Percentiles rank a stretch among this genome's conserved stretches.
Conservation (phyloP, 2,888 invertebrate species). For the Teleiodes luculella region DNA sequence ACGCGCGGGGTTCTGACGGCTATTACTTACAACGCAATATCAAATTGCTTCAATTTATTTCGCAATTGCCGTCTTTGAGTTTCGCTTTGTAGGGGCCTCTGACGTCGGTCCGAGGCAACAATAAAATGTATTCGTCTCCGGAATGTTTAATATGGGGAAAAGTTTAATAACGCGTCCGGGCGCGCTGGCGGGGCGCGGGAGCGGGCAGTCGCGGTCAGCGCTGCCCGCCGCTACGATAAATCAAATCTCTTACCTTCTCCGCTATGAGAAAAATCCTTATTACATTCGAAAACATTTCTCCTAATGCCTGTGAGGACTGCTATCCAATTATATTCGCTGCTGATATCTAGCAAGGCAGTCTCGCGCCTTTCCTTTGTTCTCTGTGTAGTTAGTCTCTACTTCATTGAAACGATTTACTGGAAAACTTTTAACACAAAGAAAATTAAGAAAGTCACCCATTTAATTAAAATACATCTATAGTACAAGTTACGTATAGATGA, state of each 20-base stretch:
- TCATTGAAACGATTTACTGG: not conserved
- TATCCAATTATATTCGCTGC: conserved; percentile 27
- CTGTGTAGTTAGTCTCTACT: not conserved
- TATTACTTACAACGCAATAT: conserved; percentile 78
- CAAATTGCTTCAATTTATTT: conserved; percentile 79
- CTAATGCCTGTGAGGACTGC: conserved; percentile 34
- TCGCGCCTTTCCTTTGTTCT: conserved; percentile 1
- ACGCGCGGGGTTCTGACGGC: conserved; percentile 68
- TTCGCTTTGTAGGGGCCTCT: conserved; percentile 78
- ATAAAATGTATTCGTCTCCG: conserved; percentile 80
- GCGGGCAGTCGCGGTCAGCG: conserved; percentile 55
- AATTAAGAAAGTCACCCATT: not conserved
- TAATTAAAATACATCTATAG: no score
- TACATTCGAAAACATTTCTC: conserved; percentile 68
- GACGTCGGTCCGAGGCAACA: conserved; percentile 78
- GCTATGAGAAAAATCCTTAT: conserved; percentile 69
- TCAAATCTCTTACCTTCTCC: conserved; percentile 75
- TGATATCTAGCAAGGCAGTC: not conserved
- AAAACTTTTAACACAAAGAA: conserved; percentile 1
- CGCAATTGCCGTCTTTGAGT: conserved; percentile 80
- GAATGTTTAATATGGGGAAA: conserved; percentile 81
- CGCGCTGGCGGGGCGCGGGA: conserved; percentile 35
- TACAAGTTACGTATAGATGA: no score
- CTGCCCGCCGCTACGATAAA: conserved; percentile 68
- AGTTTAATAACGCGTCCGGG: conserved; percentile 79